Evolutionary conservation across 2,113 vertebrate genomes (phyloP).

Genomic region (Meleagris gallopavo): DNA sequence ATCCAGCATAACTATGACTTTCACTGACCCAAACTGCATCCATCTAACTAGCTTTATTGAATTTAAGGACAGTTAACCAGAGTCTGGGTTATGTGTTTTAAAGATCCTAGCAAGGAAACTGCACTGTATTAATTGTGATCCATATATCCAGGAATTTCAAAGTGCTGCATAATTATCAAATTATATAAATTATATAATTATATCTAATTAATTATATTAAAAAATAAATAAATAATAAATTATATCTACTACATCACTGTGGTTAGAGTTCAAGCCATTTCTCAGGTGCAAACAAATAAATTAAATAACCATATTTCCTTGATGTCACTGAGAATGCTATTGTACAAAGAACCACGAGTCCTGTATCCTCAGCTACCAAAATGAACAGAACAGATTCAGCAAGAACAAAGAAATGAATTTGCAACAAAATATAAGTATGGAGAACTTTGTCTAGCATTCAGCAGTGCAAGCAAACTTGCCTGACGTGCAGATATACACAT

Average conservation of each 20-base stretch:
- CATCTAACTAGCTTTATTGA: neutral
- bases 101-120: neutral
- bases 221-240: too few species aligned
- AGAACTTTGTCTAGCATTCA: neutral
- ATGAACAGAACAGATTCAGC: neutral
- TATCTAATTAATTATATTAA: too few species aligned
- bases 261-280: neutral
- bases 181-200: too few species aligned
- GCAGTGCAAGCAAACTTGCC: neutral
- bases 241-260: neutral
- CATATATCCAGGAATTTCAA: neutral
- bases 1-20: neutral
- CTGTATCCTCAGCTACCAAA: neutral
- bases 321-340: neutral
- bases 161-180: neutral
- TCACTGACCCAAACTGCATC: neutral
- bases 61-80: neutral
- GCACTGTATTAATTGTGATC: neutral
- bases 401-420: neutral
- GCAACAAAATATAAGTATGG: neutral
- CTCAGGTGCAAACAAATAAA: neutral
- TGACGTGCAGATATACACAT: neutral
- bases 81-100: neutral
- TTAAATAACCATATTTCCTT: neutral
- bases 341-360: neutral